Percentiles rank a stretch among this genome's conserved stretches.
Evolutionary conservation across 2,888 invertebrate species (phyloP).

Genomic region (Spodoptera littoralis): DNA sequence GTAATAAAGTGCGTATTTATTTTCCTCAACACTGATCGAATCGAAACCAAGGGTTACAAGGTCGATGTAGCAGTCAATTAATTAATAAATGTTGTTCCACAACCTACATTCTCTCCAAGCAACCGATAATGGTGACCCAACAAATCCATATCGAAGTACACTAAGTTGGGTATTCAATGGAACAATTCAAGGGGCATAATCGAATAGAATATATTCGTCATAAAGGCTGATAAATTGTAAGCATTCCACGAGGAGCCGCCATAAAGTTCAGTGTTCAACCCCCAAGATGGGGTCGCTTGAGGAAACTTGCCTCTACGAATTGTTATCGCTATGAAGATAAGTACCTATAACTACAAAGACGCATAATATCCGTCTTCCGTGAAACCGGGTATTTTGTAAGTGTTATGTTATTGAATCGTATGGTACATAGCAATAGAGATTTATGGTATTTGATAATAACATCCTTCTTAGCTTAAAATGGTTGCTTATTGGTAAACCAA

Average conservation of each 20-base stretch:
- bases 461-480: conserved; percentile 13
- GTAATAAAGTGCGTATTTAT: too few species aligned
- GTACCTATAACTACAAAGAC: conserved; percentile 45
- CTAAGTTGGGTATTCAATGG: conserved; percentile 49
- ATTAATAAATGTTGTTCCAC: too few species aligned
- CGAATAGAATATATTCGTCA: conserved; percentile 63
- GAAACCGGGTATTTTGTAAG: conserved; percentile 45
- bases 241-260: conserved; percentile 53
- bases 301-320: conserved; percentile 57
- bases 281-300: conserved; percentile 52
- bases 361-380: conserved; percentile 39
- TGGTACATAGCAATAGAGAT: conserved; percentile 18
- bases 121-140: conserved; percentile 20
- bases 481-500: background rate
- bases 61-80: too few species aligned
- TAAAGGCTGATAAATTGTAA: conserved; percentile 61
- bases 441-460: conserved; percentile 20
- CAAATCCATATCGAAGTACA: conserved; percentile 23
- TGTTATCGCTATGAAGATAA: conserved; percentile 51
- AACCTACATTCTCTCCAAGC: conserved; percentile 1
- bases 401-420: conserved; percentile 51
- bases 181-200: conserved; percentile 58
- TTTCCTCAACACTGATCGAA: too few species aligned
- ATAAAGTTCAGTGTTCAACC: conserved; percentile 58
- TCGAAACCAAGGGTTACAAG: too few species aligned